Base-by-base conservation (phyloP, 1,140 invertebrate species). In the Drosophila seguyi region DNA sequence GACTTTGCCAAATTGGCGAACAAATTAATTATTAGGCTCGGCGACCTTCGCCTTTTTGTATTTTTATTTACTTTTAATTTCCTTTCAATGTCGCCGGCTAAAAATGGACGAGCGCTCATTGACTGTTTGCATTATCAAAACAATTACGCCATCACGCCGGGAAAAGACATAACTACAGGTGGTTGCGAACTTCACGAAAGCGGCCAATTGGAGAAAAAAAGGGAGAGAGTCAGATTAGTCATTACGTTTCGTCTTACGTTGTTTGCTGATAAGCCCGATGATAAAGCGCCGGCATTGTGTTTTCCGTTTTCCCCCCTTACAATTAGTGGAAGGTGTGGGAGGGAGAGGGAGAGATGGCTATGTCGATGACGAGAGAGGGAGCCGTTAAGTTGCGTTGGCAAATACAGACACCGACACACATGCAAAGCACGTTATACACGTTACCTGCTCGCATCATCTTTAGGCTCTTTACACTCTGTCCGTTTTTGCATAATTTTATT, bases 21-120 rank as follows among this genome's bases (percentile, higher is more conserved):
- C 75, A 78, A 77, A 78, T 77, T 77, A 78, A 78, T 78, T 77
- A 76, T 76, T 76, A 76, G 67, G 52, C 72, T 56, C 55, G 27
- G 63, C 80, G 82, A 75, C 72, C 78, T 73, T 80, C 65, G 79
- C 68, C 27, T 42, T 34, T 55, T 55, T 36, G 16, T 50, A 29
- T 55, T 38, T 25, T 55, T 55, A 82, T 88, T 90, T 86, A 90
- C 85, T 90, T 85, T 90, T 90, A 90, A 90, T 90, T 90, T 90
- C 85, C 81, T 90, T 90, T 90, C 85, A 90, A 90, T 90, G 85
- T 62, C 78, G 85, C 57, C 74, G 48, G 41, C 86, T 85, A 85
- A 88, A 88, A 75, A 90, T 90, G 84, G 85, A 44, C 69, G 78
- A 57, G 20, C 60, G 79, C 41, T 81, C 80, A 87, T 86, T 60